Percentiles rank a stretch among this genome's conserved stretches.
Evolutionary conservation across 2,113 vertebrate species (phyloP).

Genomic region (Patagioenas fasciata): DNA sequence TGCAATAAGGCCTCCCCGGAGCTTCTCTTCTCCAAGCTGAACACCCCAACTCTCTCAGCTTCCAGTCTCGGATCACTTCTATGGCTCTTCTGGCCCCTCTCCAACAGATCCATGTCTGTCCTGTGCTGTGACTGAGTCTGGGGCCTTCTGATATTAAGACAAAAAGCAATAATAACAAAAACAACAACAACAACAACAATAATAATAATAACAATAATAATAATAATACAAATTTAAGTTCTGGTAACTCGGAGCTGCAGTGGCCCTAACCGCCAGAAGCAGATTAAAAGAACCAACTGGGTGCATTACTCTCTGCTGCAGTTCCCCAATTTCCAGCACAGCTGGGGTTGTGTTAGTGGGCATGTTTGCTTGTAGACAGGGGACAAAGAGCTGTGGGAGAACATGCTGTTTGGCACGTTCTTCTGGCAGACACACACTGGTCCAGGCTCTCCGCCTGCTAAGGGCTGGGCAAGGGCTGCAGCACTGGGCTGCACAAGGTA

Average conservation of each 20-base stretch:
- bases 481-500: not conserved
- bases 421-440: not conserved
- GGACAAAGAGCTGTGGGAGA: not conserved
- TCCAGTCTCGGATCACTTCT: no score
- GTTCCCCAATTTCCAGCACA: not conserved
- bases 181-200: not conserved
- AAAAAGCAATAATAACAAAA: not conserved
- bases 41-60: no score
- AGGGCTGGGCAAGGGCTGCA: not conserved
- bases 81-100: no score
- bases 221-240: not conserved
- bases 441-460: not conserved
- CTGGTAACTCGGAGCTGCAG: not conserved
- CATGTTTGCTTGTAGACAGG: not conserved
- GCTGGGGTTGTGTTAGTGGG: not conserved
- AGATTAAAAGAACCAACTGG: not conserved
- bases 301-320: not conserved
- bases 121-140: not conserved
- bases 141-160: not conserved
- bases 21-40: no score
- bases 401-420: not conserved
- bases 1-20: no score
- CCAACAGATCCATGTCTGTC: no score
- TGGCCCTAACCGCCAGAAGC: not conserved
- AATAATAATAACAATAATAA: fast-evolving